Evolutionary conservation across 2,113 vertebrate species (phyloP).

Genomic region (Mobula birostris): DNA sequence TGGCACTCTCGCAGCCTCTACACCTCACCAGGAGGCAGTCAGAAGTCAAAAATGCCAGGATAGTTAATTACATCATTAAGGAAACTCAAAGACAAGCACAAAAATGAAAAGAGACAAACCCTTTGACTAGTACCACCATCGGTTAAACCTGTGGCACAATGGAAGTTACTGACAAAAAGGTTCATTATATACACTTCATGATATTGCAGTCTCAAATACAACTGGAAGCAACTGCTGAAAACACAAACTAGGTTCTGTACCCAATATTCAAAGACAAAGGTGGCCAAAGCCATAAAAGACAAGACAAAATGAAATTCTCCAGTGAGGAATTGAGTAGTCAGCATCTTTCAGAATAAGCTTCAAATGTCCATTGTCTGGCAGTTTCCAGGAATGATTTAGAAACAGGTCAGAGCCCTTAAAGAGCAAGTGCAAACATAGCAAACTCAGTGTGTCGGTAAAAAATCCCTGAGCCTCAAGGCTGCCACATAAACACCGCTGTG

Average conservation of each 20-base stretch:
- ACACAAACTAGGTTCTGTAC: background rate
- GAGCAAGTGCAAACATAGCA: constrained; percentile 14
- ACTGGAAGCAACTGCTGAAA: background rate
- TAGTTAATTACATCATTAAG: background rate
- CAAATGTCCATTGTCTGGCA: background rate
- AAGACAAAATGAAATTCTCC: background rate
- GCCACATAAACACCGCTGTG: background rate
- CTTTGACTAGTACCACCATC: background rate
- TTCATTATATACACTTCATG: constrained; percentile 8
- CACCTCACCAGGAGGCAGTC: constrained; percentile 25
- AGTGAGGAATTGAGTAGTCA: background rate
- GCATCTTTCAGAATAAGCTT: background rate
- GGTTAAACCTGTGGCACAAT: constrained; percentile 31
- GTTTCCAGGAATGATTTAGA: constrained; percentile 15
- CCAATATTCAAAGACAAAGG: constrained; percentile 26
- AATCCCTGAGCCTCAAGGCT: background rate
- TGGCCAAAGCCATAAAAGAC: background rate
- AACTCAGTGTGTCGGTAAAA: background rate
- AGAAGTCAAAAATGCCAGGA: background rate
- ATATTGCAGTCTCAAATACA: background rate
- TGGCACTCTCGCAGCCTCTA: background rate
- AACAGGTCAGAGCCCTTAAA: constrained; percentile 18
- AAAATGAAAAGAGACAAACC: background rate
- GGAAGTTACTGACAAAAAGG: background rate
- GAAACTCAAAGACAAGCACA: background rate